Evolutionary conservation across 2,113 vertebrate genomes (phyloP).

Genomic region (Pygoscelis antarcticus): DNA sequence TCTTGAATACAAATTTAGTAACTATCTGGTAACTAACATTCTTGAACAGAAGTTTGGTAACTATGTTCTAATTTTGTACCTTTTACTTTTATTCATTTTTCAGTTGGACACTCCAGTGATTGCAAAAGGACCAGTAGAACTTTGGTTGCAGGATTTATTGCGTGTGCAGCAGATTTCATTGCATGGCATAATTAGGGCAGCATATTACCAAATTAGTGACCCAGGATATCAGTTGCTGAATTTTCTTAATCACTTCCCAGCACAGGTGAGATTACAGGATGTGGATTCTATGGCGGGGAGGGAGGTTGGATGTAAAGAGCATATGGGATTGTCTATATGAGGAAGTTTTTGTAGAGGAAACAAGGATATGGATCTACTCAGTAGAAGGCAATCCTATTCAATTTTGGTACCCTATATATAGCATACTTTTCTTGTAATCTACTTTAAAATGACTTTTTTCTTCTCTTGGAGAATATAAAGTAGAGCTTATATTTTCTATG

Average conservation of each 20-base stretch:
- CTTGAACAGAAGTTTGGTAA: background rate
- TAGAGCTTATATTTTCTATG: background rate
- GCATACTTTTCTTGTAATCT: background rate
- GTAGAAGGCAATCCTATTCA: background rate
- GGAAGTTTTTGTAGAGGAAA: background rate
- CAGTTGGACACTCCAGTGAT: constrained; percentile 79
- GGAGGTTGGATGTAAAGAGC: background rate
- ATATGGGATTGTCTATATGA: background rate
- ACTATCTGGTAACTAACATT: background rate
- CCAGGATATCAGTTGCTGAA: constrained; percentile 79
- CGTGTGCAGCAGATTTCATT: constrained; percentile 80
- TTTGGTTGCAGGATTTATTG: constrained; percentile 83
- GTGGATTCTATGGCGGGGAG: background rate
- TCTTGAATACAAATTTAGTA: background rate
- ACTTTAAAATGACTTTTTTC: background rate
- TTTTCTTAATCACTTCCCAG: constrained; percentile 83
- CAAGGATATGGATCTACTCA: background rate
- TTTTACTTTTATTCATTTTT: constrained; percentile 26
- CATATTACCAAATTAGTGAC: constrained; percentile 80
- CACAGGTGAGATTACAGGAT: constrained; percentile 75
- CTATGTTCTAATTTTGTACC: background rate
- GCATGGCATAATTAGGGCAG: constrained; percentile 81
- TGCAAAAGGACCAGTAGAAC: constrained; percentile 85
- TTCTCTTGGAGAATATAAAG: background rate
- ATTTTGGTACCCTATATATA: background rate